Percentiles rank a stretch among this genome's conserved stretches.
Evolutionary conservation across 2,888 invertebrate species (phyloP).

Genomic region (Nasonia oneida): DNA sequence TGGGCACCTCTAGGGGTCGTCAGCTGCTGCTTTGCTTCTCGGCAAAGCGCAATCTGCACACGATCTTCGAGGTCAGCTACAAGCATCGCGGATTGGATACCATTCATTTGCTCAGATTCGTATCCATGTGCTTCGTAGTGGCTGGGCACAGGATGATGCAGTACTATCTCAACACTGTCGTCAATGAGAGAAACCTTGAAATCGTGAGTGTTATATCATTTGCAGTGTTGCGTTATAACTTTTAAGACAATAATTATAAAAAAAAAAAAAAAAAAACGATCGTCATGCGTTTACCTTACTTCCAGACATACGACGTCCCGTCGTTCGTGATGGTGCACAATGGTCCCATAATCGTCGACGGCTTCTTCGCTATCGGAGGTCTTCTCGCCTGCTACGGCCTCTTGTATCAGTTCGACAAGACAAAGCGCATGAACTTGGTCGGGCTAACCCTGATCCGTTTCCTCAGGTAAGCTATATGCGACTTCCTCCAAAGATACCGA

Average conservation of each 20-base stretch:
- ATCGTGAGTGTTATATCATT: constrained; percentile 31
- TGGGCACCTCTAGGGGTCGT: neutral
- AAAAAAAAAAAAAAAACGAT: neutral
- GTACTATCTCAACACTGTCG: constrained; percentile 59
- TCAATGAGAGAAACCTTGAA: constrained; percentile 51
- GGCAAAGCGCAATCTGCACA: constrained; percentile 67
- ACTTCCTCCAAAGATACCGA: neutral
- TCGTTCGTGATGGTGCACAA: constrained; percentile 63
- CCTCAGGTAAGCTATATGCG: constrained; percentile 60
- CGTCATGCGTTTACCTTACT: neutral
- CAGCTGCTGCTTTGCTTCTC: constrained; percentile 71
- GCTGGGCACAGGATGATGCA: constrained; percentile 69
- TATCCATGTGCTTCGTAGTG: constrained; percentile 65
- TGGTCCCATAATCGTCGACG: constrained; percentile 68
- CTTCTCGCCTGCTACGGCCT: constrained; percentile 68
- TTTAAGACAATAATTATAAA: neutral
- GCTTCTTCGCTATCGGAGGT: constrained; percentile 69
- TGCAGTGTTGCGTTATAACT: neutral
- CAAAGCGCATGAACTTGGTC: constrained; percentile 62
- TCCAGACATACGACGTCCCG: constrained; percentile 52
- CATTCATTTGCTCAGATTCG: constrained; percentile 69
- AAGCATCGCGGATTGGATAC: constrained; percentile 70
- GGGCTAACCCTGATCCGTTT: constrained; percentile 51
- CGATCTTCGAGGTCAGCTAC: constrained; percentile 64
- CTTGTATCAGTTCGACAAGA: constrained; percentile 67